Evolutionary conservation across 2,888 invertebrate genomes (phyloP).

Genomic region (Drosophila macrothrix): DNA sequence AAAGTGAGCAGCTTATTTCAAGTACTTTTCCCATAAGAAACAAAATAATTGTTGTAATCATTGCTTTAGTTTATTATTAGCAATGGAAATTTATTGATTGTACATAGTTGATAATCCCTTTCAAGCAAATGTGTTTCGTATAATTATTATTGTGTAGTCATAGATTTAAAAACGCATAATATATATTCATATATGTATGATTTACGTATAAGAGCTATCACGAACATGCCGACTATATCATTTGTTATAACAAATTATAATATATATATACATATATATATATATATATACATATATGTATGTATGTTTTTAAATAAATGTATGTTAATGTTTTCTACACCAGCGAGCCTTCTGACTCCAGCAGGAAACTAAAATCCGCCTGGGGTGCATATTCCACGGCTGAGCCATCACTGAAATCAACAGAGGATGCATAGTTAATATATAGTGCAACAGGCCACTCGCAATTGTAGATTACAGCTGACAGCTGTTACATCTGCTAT

Average conservation of each 20-base stretch:
- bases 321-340: constrained; percentile 30
- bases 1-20: not conserved
- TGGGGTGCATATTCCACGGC: constrained; percentile 87
- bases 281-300: constrained; percentile 11
- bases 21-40: not conserved
- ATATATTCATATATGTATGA: not conserved
- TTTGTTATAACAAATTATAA: constrained; percentile 20
- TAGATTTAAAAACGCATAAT: constrained; percentile 17
- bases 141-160: constrained; percentile 26
- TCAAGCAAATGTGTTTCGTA: not conserved
- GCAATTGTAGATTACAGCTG: not conserved
- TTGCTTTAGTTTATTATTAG: constrained; percentile 1
- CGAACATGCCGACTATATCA: constrained; percentile 32
- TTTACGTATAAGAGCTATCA: constrained; percentile 29
- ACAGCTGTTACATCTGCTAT: not conserved
- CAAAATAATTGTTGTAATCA: not conserved
- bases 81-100: constrained; percentile 20
- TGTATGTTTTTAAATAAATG: constrained; percentile 27
- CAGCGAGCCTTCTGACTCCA: constrained; percentile 25
- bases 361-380: constrained; percentile 88
- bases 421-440: not conserved
- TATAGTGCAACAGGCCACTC: not conserved
- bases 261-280: not conserved
- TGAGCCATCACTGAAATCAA: constrained; percentile 86
- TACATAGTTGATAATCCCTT: constrained; percentile 30